Conservation (phyloP, 2,797 vertebrate genomes). For the Bothrops alternatus region DNA sequence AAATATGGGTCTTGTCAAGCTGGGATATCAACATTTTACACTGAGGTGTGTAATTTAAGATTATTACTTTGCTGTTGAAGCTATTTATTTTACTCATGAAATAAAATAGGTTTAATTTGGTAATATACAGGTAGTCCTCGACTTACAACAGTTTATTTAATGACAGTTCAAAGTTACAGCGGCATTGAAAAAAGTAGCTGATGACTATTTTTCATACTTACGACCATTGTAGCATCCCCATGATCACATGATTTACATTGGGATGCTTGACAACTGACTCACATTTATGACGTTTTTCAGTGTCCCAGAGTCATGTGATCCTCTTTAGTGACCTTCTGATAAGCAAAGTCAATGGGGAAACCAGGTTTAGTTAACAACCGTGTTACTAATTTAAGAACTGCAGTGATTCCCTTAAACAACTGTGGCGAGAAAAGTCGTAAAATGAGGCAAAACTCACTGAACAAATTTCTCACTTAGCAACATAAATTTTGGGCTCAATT, state of each 20-base stretch:
- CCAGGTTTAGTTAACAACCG: not conserved
- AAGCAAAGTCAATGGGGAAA: not conserved
- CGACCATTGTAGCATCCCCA: not conserved
- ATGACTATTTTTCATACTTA: not conserved
- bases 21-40: constrained; percentile 83
- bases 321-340: not conserved
- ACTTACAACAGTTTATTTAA: not conserved
- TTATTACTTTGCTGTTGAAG: not conserved
- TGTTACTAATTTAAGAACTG: not conserved
- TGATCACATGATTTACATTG: not conserved
- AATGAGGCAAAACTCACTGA: not conserved
- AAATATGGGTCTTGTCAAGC: constrained; percentile 89
- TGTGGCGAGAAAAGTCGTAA: not conserved
- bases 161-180: not conserved
- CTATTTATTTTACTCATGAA: not conserved
- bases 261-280: not conserved
- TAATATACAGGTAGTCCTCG: not conserved
- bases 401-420: not conserved
- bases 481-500: not conserved
- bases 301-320: not conserved
- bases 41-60: constrained; percentile 72
- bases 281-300: not conserved
- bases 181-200: not conserved
- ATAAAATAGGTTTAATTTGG: not conserved
- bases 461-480: too few species aligned